These are phyloP conservation scores for Sakesphorus luctuosus DNA, from an alignment of 2,113 vertebrate genomes.

Conservation along the genomic window DNA sequence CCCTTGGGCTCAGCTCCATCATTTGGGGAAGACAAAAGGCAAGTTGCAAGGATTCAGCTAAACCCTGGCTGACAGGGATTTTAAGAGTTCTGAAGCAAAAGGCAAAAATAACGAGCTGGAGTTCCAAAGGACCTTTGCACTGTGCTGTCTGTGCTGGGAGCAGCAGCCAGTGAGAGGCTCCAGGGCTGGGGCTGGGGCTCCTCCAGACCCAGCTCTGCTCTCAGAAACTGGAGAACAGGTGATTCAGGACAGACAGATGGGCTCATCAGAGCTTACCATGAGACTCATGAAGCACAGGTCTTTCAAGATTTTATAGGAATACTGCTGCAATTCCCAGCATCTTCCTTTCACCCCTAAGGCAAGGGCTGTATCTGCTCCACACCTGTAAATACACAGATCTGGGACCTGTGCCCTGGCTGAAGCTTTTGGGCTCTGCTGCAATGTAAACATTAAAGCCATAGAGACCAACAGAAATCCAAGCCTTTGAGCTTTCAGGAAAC, in stretches of 20 bases:
- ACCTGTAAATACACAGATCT: neutral
- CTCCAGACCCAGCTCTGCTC: neutral
- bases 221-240: neutral
- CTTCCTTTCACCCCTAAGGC: neutral
- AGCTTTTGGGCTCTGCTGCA: neutral
- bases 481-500: neutral
- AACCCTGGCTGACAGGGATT: slow-evolving; percentile 41
- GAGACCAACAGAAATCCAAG: neutral
- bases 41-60: slow-evolving; percentile 46
- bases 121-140: neutral
- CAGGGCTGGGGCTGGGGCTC: neutral
- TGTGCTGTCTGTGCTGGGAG: neutral
- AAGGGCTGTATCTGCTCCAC: neutral
- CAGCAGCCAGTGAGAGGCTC: neutral
- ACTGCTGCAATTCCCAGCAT: neutral
- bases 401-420: neutral
- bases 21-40: slow-evolving; percentile 56
- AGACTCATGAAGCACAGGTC: rapidly evolving
- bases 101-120: slow-evolving; percentile 40
- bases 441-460: neutral
- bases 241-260: neutral
- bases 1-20: slow-evolving; percentile 61
- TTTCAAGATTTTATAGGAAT: neutral
- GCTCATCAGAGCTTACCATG: rapidly evolving
- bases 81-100: slow-evolving; percentile 48